Evolutionary conservation across 2,888 invertebrate genomes (phyloP).

Genomic region (Cheilosia vulpina): DNA sequence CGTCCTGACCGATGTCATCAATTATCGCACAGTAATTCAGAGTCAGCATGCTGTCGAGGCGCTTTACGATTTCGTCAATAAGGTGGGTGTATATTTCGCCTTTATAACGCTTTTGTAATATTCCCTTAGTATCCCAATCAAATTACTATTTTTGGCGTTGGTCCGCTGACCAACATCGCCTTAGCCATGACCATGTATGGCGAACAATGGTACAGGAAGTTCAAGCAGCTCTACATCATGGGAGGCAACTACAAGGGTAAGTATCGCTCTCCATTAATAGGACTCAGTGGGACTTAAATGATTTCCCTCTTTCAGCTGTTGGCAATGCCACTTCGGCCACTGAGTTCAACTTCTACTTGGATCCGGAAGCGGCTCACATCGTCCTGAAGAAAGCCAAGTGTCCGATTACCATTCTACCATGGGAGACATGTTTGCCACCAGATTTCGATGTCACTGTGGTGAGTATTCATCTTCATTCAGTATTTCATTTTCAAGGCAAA

Average conservation of each 20-base stretch:
- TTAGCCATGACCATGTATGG: conserved; percentile 87
- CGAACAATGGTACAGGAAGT: conserved; percentile 85
- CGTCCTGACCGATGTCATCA: conserved; percentile 82
- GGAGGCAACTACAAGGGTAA: conserved; percentile 90
- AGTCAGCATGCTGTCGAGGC: conserved; percentile 86
- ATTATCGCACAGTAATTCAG: conserved; percentile 82
- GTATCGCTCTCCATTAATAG: background rate
- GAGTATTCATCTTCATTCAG: conserved; percentile 53
- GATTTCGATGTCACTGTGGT: conserved; percentile 80
- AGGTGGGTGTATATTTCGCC: conserved; percentile 80
- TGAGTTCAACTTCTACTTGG: conserved; percentile 87
- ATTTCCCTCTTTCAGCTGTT: conserved; percentile 78
- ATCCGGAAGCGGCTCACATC: conserved; percentile 90
- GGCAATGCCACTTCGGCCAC: conserved; percentile 84
- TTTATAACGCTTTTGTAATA: too few species aligned
- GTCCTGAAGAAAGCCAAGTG: conserved; percentile 85
- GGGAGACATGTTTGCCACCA: conserved; percentile 86
- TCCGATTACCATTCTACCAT: conserved; percentile 87
- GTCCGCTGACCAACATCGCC: conserved; percentile 91
- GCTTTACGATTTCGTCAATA: conserved; percentile 85
- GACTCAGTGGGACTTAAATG: background rate
- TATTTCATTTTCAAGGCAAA: too few species aligned
- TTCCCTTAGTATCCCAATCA: background rate
- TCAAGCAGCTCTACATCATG: conserved; percentile 89
- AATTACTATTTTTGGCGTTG: conserved; percentile 87